These are phyloP conservation scores for Agelastica alni DNA, from an alignment of 2,888 invertebrate genomes.

Conservation along the genomic window DNA sequence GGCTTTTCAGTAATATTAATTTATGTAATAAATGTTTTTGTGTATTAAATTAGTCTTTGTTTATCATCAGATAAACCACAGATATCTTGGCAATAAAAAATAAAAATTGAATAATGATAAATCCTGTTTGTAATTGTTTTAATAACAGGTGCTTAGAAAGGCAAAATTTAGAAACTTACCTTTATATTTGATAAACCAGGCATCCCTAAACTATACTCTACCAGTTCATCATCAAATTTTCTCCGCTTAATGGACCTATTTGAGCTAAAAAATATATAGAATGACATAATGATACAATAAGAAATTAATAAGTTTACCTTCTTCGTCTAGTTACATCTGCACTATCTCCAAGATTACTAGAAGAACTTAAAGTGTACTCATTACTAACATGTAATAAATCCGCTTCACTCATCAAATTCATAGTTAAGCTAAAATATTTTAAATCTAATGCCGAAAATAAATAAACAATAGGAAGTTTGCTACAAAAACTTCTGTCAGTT, in stretches of 20 bases:
- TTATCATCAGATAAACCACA: too few species aligned
- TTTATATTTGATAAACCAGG: slow-evolving; percentile 59
- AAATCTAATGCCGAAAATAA: slow-evolving; percentile 11
- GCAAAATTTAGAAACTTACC: too few species aligned
- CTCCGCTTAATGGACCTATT: slow-evolving; percentile 93
- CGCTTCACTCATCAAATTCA: slow-evolving; percentile 43
- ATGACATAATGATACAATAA: slow-evolving; percentile 21
- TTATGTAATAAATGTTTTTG: too few species aligned
- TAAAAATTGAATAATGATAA: too few species aligned
- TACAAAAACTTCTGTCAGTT: too few species aligned
- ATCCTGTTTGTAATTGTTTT: too few species aligned
- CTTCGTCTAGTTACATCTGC: slow-evolving; percentile 51
- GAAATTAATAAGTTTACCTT: slow-evolving; percentile 41
- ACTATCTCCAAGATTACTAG: slow-evolving; percentile 45
- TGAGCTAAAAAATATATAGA: slow-evolving; percentile 64
- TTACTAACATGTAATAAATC: slow-evolving; percentile 42
- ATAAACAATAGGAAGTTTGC: slow-evolving; percentile 6
- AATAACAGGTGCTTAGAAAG: too few species aligned
- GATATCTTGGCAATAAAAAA: too few species aligned
- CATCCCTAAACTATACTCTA: slow-evolving; percentile 83
- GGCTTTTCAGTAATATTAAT: too few species aligned
- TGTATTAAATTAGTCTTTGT: too few species aligned
- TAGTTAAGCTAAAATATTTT: slow-evolving; percentile 24
- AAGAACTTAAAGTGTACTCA: slow-evolving; percentile 39
- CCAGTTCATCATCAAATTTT: slow-evolving; percentile 96